Base-by-base conservation (phyloP, 2,113 vertebrate genomes). In the Hippolais icterina region DNA sequence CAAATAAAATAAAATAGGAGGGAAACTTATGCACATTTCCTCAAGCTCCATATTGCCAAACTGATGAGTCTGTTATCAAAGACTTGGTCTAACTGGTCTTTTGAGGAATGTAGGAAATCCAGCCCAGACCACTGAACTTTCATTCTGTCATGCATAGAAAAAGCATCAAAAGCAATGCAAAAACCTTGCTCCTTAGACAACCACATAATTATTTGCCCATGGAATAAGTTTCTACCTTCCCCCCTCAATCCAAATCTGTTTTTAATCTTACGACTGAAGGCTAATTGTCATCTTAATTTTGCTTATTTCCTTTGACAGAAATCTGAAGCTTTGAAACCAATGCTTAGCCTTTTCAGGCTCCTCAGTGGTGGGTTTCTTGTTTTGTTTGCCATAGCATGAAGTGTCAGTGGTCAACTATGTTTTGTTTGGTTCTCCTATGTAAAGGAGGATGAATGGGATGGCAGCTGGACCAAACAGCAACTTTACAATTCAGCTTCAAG, bases 91-190 rank as follows among this genome's bases (percentile, higher is more conserved):
- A 53, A 96, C 94, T 68, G 47, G 90, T 97, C 68, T 95, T 52
- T 54, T 6, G 12, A 93, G 94, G 92, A 96, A 96, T 93, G 96
- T 49, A 93, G 90, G 76, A 94, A 96, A 96, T 95, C 93, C 88
- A 96, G 93, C 79, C 68, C 85, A 95, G 79, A 87, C 88, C 92
- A 95, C 79, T 81, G 56, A 95, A 76, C 87, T 89, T 91, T 63
- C 79, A 93, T 83, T 54, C 68, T 71, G 49, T n/a, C 76, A 63
- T 71, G 88, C 60, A 94, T 12, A 86, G 76, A 78, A 90, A 83
- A 83, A 78, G 68, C 87, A 96, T 92, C 85, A 96, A 96, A 97
- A 95, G 92, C 68, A 78, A 96, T 96, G 92, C 90, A 96, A 96
- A 95, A 96, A 7, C 10, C 22, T 70, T 74, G 31, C 71, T 94